phyloP scores from a whole-genome alignment of 2,113 vertebrate genomes.

The Entomyzon cyanotis region DNA sequence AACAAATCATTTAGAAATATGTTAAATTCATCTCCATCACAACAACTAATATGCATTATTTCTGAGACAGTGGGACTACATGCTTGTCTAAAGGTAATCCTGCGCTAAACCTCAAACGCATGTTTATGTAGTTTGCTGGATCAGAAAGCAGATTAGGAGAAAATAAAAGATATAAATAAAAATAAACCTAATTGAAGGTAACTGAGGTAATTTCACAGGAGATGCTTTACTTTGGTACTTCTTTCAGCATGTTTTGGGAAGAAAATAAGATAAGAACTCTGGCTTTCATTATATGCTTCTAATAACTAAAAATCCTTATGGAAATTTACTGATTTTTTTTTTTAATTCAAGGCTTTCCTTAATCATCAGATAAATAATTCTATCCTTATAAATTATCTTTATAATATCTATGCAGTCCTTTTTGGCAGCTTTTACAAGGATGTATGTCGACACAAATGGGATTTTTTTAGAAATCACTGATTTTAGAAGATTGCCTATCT shows the following conservation, averaged over 20 bases:
- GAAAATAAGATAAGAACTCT: background rate
- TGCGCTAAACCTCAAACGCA: background rate
- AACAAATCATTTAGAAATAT: background rate
- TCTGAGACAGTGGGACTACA: background rate
- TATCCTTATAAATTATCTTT: background rate
- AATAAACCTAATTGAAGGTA: background rate
- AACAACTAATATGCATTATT: background rate
- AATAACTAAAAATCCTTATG: background rate
- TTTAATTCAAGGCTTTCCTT: background rate
- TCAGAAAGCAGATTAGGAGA: background rate
- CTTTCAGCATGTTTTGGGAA: background rate
- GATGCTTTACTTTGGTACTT: background rate
- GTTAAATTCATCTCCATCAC: background rate
- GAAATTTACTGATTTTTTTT: background rate
- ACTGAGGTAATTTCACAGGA: background rate
- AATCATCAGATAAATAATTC: background rate
- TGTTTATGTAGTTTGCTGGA: background rate
- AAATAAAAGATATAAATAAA: background rate
- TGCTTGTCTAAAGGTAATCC: background rate
- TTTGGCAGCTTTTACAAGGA: background rate
- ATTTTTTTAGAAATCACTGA: background rate
- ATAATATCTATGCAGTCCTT: background rate
- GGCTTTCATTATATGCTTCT: background rate
- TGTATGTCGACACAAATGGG: accelerated
- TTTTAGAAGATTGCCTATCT: background rate